Percentiles rank a stretch among this genome's conserved stretches.
phyloP scores from a whole-genome alignment of 2,888 invertebrate genomes.

The Glomeris marginata region DNA sequence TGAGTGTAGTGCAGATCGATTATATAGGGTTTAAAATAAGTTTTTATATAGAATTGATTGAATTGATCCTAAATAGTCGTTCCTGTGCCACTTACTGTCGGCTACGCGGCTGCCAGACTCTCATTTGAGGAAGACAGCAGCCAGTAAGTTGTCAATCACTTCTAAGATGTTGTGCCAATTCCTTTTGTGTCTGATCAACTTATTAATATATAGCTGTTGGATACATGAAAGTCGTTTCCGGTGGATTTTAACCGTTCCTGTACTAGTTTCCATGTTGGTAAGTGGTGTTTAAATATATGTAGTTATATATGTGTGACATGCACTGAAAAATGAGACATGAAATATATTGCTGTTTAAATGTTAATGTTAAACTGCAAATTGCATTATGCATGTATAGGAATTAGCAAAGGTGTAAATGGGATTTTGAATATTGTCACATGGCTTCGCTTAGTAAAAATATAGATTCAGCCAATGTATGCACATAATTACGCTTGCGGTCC shows the following conservation, averaged over 20 bases:
- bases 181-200: neutral
- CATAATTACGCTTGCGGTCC: neutral
- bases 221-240: slow-evolving; percentile 55
- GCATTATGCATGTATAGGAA: neutral
- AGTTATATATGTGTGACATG: neutral
- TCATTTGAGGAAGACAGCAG: too few relatives aligned
- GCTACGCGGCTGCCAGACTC: slow-evolving; percentile 12
- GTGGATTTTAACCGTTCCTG: slow-evolving; percentile 58
- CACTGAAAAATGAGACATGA: neutral
- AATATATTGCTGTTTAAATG: neutral
- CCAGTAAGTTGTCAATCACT: slow-evolving; percentile 3
- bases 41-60: neutral
- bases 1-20: too few relatives aligned
- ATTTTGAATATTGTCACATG: too few relatives aligned
- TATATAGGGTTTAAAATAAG: neutral
- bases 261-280: slow-evolving; percentile 54
- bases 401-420: too few relatives aligned
- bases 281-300: slow-evolving; percentile 6
- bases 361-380: neutral
- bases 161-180: neutral
- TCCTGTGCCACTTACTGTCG: slow-evolving; percentile 4
- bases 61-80: too few relatives aligned
- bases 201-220: slow-evolving; percentile 46
- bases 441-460: too few relatives aligned
- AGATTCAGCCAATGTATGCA: too few relatives aligned